phyloP scores from a whole-genome alignment of 2,113 vertebrate species.

The Zosterops hypoxanthus region DNA sequence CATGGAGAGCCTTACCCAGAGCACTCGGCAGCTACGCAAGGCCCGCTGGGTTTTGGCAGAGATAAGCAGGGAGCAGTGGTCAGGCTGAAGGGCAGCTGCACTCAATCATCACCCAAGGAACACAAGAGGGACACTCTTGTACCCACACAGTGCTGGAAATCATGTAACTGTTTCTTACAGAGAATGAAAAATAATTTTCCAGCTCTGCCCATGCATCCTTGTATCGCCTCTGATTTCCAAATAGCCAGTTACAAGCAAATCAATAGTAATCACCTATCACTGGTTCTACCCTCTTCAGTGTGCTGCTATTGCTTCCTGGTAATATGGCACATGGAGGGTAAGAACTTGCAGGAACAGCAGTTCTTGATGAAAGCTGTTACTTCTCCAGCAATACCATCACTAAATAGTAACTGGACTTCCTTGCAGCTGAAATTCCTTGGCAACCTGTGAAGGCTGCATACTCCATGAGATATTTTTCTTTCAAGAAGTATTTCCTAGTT shows the following conservation, averaged over 20 bases:
- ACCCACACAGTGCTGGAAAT: background rate
- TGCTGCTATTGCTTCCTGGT: background rate
- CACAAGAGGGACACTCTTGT: background rate
- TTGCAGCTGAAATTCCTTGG: background rate
- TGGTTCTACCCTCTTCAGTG: background rate
- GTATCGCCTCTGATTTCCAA: background rate
- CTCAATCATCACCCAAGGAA: background rate
- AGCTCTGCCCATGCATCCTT: background rate
- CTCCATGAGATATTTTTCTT: background rate
- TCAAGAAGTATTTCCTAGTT: background rate
- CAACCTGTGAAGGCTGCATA: background rate
- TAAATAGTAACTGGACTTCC: background rate
- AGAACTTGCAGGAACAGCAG: background rate
- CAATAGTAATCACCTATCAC: background rate
- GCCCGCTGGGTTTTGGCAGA: background rate
- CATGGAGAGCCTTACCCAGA: background rate
- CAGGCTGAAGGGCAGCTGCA: background rate
- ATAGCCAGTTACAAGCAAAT: background rate
- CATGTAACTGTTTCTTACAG: background rate
- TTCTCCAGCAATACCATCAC: background rate
- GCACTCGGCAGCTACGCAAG: background rate
- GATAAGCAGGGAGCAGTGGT: background rate
- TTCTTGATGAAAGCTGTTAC: background rate
- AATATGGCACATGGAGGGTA: background rate
- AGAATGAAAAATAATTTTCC: background rate